Evolutionary conservation across 2,888 invertebrate genomes (phyloP), one percentile per base, ranked within the genome.

Genomic region (Parapristionchus giblindavisi): DNA sequence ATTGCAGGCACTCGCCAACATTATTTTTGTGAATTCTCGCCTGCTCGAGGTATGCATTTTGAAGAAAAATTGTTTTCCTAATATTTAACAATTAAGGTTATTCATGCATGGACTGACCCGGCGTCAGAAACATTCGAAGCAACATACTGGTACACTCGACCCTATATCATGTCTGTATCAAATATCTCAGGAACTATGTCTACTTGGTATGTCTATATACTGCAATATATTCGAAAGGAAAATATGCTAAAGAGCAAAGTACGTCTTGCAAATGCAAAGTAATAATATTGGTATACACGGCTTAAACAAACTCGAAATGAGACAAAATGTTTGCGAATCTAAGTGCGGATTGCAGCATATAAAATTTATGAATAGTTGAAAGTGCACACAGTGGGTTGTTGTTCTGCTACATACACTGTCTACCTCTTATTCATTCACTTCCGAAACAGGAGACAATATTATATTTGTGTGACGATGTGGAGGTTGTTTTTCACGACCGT

Each of bases 151-250:
- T 77, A 80, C 34, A 81, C 85, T n/a, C 78, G 83, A 32, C 83
- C 84, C 6, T 85, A 81, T 76, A 77, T 85, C 58, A 85, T 85
- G 77, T 83, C 81, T 27, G 76, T 85, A n/a, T 85, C 84, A n/a
- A 86, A 86, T 65, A 83, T 86, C 56, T 81, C 83, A 61, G 86
- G 86, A 43, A 86, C 86, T 4, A 78, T 86, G 76, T 81, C 85
- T 5, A 86, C 86, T 6, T 86, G 86, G 85, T 84, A 73, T 74
- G 68, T 21, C 6, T 38, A 17, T 17, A 65, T 43, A 48, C 21
- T 32, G 65, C 17, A 43, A 3, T 48, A 32, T 32, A 48, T 65
- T n/a, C n/a, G n/a, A n/a, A n/a, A n/a, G n/a, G n/a, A 65, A 43
- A 2, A 36, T 43, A 48, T 48, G 48, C 43, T 65, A 65, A 14